Conservation (phyloP, 1,140 invertebrate genomes). For the Apis mellifera region DNA sequence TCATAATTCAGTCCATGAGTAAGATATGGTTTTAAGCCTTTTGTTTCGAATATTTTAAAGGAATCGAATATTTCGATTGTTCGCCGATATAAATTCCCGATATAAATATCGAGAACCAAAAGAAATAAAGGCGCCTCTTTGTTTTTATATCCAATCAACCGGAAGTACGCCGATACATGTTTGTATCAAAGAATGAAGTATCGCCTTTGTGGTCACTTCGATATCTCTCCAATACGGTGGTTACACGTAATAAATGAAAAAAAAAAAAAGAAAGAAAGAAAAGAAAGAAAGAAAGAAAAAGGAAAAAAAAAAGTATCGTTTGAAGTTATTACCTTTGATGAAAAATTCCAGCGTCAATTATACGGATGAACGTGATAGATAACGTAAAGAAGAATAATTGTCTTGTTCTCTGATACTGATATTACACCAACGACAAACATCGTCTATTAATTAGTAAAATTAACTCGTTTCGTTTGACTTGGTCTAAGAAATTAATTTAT, state of each 20-base stretch:
- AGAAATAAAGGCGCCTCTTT: slow-evolving; percentile 49
- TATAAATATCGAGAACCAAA: slow-evolving; percentile 31
- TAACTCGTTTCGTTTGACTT: background rate
- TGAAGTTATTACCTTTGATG: slow-evolving; percentile 20
- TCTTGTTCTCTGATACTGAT: background rate
- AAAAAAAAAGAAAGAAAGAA: slow-evolving; percentile 2
- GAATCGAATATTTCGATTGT: slow-evolving; percentile 60
- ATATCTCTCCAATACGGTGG: background rate
- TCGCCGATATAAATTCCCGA: slow-evolving; percentile 23
- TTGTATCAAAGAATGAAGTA: slow-evolving; percentile 15
- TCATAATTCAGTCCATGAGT: slow-evolving; percentile 30
- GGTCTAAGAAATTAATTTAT: background rate
- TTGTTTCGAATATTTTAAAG: slow-evolving; percentile 48
- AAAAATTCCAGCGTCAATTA: slow-evolving; percentile 21
- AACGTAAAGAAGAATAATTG: background rate
- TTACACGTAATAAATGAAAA: slow-evolving; percentile 33
- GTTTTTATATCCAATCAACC: slow-evolving; percentile 38
- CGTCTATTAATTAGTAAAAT: slow-evolving; percentile 9
- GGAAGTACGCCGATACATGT: slow-evolving; percentile 3
- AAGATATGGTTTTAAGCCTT: slow-evolving; percentile 38
- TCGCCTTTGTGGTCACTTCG: slow-evolving; percentile 42
- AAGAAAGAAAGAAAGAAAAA: background rate
- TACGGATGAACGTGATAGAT: background rate
- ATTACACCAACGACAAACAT: background rate
- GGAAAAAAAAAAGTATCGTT: background rate